Base-by-base conservation (phyloP, 2,888 invertebrate species). In the Heteromyza rotundicornis region DNA sequence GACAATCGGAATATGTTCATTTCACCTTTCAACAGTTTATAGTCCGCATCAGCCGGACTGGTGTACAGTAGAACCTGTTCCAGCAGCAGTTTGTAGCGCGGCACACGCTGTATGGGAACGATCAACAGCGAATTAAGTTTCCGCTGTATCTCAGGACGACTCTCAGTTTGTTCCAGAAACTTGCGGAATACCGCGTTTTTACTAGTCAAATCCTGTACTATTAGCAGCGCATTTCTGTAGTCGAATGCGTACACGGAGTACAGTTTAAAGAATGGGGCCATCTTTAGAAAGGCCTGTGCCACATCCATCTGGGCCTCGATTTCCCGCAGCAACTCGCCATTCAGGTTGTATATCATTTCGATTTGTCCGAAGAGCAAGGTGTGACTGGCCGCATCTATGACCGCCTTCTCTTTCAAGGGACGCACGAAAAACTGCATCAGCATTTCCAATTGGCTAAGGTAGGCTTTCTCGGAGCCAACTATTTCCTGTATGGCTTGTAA, bases 221-320 rank as follows among this genome's bases (percentile, higher is more conserved):
- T 80, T 40, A 85, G 81, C 54, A 90, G 78, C 0, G 88, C 86
- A 63, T 87, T 86, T 67, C 88, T 89, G 75, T 90, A 92, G 71
- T 89, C 90, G 64, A 89, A 90, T 0, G 92, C 92, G 78, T 92
- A 92, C 0, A 89, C 88, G 0, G 92, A 90, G 76, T 92, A 92
- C 17, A 92, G 79, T 80, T 92, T 92, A 57, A 92, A 88, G 77
- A 89, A 92, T 2, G 92, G 92, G 1, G 90, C 91, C 64, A 92
- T 85, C 74, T 87, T 88, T 0, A 87, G 84, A 78, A 92, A 92
- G 0, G 90, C 89, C 55, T 84, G 80, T 0, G 89, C 88, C 7
- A 91, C 85, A 27, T 87, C 85, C 63, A 84, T 79, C 70, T 87
- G 84, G 7, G 82, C 71, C 68, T 86, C 86, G 53, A 90, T 77